Conservation (phyloP, 2,888 invertebrate species). For the Drosophila dives region DNA sequence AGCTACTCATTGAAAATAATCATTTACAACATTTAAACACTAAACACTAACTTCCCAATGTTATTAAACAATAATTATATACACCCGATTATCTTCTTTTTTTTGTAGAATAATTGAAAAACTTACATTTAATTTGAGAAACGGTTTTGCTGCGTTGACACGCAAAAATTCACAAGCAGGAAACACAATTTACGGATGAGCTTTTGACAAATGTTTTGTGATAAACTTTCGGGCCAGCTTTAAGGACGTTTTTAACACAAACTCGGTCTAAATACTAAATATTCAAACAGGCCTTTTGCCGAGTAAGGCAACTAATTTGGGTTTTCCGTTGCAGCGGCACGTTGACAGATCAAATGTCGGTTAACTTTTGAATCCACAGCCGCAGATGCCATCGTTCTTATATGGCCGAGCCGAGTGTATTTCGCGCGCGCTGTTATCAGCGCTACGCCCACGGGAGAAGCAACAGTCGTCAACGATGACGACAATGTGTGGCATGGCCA, state of each 20-base stretch:
- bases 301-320: constrained; percentile 3
- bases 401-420: constrained; percentile 62
- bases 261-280: constrained; percentile 8
- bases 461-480: constrained; percentile 55
- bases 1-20: background rate
- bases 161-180: background rate
- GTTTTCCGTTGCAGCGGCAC: constrained; percentile 54
- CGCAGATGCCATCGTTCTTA: constrained; percentile 77
- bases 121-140: constrained; percentile 34
- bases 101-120: background rate
- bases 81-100: background rate
- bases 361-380: constrained; percentile 82
- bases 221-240: background rate
- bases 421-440: constrained; percentile 59
- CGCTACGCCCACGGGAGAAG: constrained; percentile 57
- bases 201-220: background rate
- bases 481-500: constrained; percentile 42
- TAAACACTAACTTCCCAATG: no score
- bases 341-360: constrained; percentile 83
- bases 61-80: background rate
- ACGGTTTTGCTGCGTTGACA: background rate
- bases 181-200: constrained; percentile 6
- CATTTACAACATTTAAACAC: background rate
- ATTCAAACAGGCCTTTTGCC: constrained; percentile 13
- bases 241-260: constrained; percentile 12